A percentile compares a stretch with the other conserved stretches of the same genome.
Evolutionary conservation across 2,113 vertebrate genomes (phyloP).

Genomic region (Collichthys lucidus): DNA sequence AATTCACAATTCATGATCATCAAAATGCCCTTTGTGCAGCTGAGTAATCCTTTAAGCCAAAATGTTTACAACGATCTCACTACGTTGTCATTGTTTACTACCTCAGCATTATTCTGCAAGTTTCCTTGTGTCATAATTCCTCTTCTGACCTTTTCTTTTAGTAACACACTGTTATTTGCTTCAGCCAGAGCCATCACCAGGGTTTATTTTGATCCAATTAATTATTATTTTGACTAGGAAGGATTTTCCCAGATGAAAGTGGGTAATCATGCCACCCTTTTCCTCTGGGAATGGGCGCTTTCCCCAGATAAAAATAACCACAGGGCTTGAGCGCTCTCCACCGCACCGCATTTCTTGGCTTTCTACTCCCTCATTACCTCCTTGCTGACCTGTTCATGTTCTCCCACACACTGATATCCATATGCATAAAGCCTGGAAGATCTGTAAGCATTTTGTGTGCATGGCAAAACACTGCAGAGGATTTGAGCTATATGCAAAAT

Average conservation of each 20-base stretch:
- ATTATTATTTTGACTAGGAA: constrained; percentile 89
- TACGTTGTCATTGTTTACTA: constrained; percentile 59
- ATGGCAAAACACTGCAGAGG: constrained; percentile 25
- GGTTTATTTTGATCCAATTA: constrained; percentile 87
- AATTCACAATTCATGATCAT: neutral
- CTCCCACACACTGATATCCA: constrained; percentile 76
- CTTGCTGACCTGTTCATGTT: constrained; percentile 80
- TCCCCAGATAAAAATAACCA: constrained; percentile 87
- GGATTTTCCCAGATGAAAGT: constrained; percentile 86
- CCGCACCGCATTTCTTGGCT: constrained; percentile 79
- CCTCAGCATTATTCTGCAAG: constrained; percentile 48
- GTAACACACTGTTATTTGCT: constrained; percentile 76
- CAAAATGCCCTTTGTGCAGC: constrained; percentile 15
- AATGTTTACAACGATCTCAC: constrained; percentile 53
- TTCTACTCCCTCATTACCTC: constrained; percentile 84
- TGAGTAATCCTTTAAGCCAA: constrained; percentile 16
- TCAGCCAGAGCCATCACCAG: constrained; percentile 68
- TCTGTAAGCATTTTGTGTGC: constrained; percentile 38
- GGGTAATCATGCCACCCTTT: constrained; percentile 85
- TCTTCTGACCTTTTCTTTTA: constrained; percentile 57
- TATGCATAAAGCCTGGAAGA: constrained; percentile 61
- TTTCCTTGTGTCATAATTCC: constrained; percentile 57
- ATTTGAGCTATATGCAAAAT: constrained; percentile 37
- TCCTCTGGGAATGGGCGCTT: constrained; percentile 87
- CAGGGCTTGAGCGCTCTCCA: constrained; percentile 68